Percentiles rank a stretch among this genome's conserved stretches.
Conservation (phyloP, 2,797 vertebrate species). For the Macropus fuliginosus region DNA sequence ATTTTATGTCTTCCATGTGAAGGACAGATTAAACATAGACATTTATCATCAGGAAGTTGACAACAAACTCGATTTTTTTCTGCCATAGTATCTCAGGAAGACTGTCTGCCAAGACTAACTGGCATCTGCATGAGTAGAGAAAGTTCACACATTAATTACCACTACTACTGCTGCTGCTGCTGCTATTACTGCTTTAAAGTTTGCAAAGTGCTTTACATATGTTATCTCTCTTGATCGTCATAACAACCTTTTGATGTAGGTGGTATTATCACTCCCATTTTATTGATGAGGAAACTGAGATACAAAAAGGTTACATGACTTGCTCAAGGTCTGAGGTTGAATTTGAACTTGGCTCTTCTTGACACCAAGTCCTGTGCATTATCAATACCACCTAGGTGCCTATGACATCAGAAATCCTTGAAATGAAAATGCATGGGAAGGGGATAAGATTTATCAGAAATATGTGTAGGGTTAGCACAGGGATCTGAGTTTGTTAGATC, state of each 20-base stretch:
- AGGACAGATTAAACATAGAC: not conserved
- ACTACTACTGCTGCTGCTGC: not conserved
- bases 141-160: not conserved
- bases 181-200: not conserved
- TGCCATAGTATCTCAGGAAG: not conserved
- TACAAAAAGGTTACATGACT: not conserved
- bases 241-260: not conserved
- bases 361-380: not conserved
- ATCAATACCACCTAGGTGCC: not conserved
- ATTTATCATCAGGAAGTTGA: not conserved
- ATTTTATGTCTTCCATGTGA: not conserved
- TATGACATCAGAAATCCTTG: not conserved
- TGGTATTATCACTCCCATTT: not conserved
- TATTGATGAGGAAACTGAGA: not conserved
- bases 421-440: not conserved
- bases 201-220: not conserved
- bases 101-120: not conserved
- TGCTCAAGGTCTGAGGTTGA: not conserved
- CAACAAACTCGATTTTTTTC: not conserved
- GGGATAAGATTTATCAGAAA: not conserved
- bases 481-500: constrained; percentile 28
- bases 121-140: not conserved
- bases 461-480: constrained; percentile 30
- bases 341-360: not conserved
- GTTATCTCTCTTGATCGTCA: not conserved